These are phyloP conservation scores for Anodontia alba DNA, from an alignment of 2,888 invertebrate genomes.

Conservation along the genomic window DNA sequence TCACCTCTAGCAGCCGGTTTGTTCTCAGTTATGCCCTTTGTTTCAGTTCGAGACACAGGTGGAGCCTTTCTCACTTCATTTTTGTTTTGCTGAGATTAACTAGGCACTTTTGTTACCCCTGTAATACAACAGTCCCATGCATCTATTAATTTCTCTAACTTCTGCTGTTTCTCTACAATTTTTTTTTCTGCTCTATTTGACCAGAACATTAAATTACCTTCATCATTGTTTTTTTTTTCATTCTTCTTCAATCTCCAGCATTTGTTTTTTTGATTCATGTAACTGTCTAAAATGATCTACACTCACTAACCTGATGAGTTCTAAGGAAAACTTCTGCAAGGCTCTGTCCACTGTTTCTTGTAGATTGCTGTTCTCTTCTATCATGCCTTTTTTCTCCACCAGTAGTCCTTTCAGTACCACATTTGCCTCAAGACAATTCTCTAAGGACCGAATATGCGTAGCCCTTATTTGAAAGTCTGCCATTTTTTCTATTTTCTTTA, in stretches of 20 bases:
- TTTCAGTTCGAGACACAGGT: not conserved
- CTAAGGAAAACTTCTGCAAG: slow-evolving; percentile 19
- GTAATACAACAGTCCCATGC: not conserved
- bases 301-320: slow-evolving; percentile 18
- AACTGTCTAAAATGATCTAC: slow-evolving; percentile 15
- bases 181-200: slow-evolving; percentile 15
- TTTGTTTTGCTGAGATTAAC: not conserved
- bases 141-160: not conserved
- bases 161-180: slow-evolving; percentile 16
- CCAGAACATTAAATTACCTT: slow-evolving; percentile 8
- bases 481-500: slow-evolving; percentile 16
- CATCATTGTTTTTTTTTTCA: slow-evolving; percentile 10
- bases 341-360: slow-evolving; percentile 23
- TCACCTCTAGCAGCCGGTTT: not conserved
- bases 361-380: slow-evolving; percentile 16
- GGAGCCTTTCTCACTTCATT: not conserved
- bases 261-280: not conserved
- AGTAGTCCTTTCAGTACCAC: slow-evolving; percentile 8
- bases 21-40: not conserved
- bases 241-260: slow-evolving; percentile 12
- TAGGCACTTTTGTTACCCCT: not conserved
- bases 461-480: slow-evolving; percentile 13
- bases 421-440: slow-evolving; percentile 12
- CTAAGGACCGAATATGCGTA: slow-evolving; percentile 16
- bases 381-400: slow-evolving; percentile 19